Base-by-base conservation (phyloP, 2,888 invertebrate species). In the Chymomyza procnemis region DNA sequence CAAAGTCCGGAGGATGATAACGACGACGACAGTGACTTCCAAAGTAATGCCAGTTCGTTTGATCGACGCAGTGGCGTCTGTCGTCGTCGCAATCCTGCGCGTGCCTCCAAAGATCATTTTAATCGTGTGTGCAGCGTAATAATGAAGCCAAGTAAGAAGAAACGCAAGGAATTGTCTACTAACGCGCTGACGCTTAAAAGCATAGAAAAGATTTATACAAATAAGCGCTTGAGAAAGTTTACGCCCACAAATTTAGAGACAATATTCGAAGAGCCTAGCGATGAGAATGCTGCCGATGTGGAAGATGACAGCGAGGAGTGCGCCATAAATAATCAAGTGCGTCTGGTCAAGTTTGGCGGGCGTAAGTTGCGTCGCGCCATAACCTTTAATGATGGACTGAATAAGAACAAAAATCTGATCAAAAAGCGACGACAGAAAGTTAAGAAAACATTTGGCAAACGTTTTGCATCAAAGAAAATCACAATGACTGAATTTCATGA, bases 341-440 rank as follows among this genome's bases (percentile, higher is more conserved):
- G 81, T 12, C 69, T 89, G 3, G 86, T 89, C 14, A 87, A 78
- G 30, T 81, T 83, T 18, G 89, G 90, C 3, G 67, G 75, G 0
- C 83, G 88, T 0, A 90, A 90, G 41, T 67, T 90, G 3, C 80
- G 81, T 0, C 85, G 90, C 1, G 80, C 88, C 48, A 76, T 90
- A 1, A 87, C 87, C 1, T 88, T 88, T 16, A 84, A 83, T 26
- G 88, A 90, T 65, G 90, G 90, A 3, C 67, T 88, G 3, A 87
- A 85, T 55, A 79, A 79, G 26, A 89, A 84, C 61, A 90, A 90
- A 56, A 80, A 79, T 12, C 73, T 89, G n/a, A 74, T 86, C 1
- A 90, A 89, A 58, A 88, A 87, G 18, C 79, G 90, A 0, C 82
- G 90, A 21, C 80, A 83, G 16, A 90, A 88, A 77, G 88, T 90